phyloP scores from a whole-genome alignment of 2,113 vertebrate species.

The Mobula birostris region DNA sequence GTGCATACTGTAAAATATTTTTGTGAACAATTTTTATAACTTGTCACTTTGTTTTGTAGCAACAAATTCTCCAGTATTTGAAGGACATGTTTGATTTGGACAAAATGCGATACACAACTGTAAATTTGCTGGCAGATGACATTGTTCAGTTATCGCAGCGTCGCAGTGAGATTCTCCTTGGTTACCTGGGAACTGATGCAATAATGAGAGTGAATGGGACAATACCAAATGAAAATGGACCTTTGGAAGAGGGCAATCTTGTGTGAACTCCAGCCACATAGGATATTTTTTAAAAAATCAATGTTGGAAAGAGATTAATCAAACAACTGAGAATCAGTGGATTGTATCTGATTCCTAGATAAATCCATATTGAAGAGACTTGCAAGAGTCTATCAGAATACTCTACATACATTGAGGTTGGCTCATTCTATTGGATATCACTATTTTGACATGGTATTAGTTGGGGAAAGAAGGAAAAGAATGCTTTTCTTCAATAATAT shows the following conservation, averaged over 20 bases:
- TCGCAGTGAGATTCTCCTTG: constrained; percentile 84
- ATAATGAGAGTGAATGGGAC: constrained; percentile 66
- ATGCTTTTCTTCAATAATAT: not conserved
- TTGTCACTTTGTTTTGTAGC: constrained; percentile 54
- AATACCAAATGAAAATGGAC: constrained; percentile 50
- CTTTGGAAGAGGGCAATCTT: constrained; percentile 39
- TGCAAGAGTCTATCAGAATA: not conserved
- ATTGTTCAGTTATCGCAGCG: constrained; percentile 83
- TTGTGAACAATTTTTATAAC: not conserved
- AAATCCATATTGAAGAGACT: not conserved
- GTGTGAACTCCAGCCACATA: not conserved
- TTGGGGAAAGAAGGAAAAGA: not conserved
- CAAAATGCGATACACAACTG: constrained; percentile 81
- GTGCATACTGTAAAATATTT: not conserved
- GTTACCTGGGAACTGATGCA: constrained; percentile 70
- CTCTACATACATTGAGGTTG: not conserved
- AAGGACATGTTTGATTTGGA: constrained; percentile 96
- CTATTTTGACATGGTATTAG: not conserved
- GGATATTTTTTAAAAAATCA: not conserved
- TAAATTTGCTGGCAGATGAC: constrained; percentile 75
- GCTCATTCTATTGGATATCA: constrained; percentile 9
- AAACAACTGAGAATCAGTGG: constrained; percentile 26
- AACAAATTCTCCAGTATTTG: constrained; percentile 92
- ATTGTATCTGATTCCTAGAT: constrained; percentile 3
- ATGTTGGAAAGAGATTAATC: not conserved